Base-by-base conservation (phyloP, 2,797 vertebrate genomes). In the Scomberomorus guttatus region DNA sequence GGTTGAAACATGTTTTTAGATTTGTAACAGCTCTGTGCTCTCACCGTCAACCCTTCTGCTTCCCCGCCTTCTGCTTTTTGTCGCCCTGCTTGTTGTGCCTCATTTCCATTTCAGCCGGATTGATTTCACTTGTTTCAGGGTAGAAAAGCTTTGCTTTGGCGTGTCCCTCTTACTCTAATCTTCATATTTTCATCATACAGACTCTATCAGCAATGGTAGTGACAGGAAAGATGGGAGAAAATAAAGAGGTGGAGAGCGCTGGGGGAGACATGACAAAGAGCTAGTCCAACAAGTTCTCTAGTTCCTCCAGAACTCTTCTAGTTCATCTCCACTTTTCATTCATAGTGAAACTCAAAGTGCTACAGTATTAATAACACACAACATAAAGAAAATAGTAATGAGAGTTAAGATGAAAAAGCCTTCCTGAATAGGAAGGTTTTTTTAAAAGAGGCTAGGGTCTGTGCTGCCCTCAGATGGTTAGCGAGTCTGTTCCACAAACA, bases 31-130 rank as follows among this genome's bases (percentile, higher is more conserved):
- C 64, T 32, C 52, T 44, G 12, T 27, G 32, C 27, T 22, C 48
- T 57, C 29, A 34, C 50, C 18, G 52, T 44, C 71, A 50, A 50
- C 68, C 14, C 56, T 58, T 62, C 55, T 59, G 34, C 64, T 39
- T 46, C 56, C 46, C 24, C 54, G 1, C 62, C 71, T 57, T 74
- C 27, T 52, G 20, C 56, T 37, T 80, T 80, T 81, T 73, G 75
- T 86, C 77, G 63, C 71, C 75, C 76, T 68, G 32, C 75, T 80
- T 58, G 54, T 81, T 69, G 39, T 75, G 73, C 66, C 72, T 81
- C 72, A 82, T 92, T 91, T 88, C 81, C 75, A 90, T 90, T 91
- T 90, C 78, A 85, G 87, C 51, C 13, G 67, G 79, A 90, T 88
- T 81, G 84, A 90, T 89, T 92, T 91, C 88, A 82, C 66, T 67